These are phyloP conservation scores for Drosophila merina DNA, from an alignment of 2,888 invertebrate genomes.

Conservation along the genomic window DNA sequence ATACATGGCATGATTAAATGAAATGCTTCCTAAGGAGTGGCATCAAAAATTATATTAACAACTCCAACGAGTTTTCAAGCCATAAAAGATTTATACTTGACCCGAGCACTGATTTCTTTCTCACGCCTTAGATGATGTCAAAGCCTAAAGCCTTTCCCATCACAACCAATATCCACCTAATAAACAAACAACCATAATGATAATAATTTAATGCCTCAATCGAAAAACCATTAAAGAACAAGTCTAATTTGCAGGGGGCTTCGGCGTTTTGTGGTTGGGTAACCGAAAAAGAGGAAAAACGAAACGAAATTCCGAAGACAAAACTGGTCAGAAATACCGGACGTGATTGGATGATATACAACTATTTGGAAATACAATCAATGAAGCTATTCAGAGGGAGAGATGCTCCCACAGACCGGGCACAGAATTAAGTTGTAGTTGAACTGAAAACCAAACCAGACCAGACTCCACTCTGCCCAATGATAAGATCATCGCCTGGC, in stretches of 20 bases:
- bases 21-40: not conserved
- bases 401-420: conserved; percentile 46
- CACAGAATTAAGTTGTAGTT: conserved; percentile 65
- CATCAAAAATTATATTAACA: not conserved
- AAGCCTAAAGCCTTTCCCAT: not conserved
- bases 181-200: conserved; percentile 53
- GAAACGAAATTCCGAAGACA: conserved; percentile 25
- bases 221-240: conserved; percentile 68
- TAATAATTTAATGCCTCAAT: conserved; percentile 59
- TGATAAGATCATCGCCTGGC: conserved; percentile 67
- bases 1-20: not conserved
- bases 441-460: conserved; percentile 8
- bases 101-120: conserved; percentile 19
- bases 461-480: conserved; percentile 13
- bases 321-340: conserved; percentile 68
- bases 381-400: conserved; percentile 65
- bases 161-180: conserved; percentile 40
- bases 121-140: conserved; percentile 64
- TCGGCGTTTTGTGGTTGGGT: not conserved
- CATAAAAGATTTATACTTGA: not conserved
- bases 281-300: conserved; percentile 16
- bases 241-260: conserved; percentile 61
- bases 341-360: conserved; percentile 79
- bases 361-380: conserved; percentile 72
- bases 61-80: not conserved